Evolutionary conservation across 2,888 invertebrate genomes (phyloP).

Genomic region (Cephus rjabovi): DNA sequence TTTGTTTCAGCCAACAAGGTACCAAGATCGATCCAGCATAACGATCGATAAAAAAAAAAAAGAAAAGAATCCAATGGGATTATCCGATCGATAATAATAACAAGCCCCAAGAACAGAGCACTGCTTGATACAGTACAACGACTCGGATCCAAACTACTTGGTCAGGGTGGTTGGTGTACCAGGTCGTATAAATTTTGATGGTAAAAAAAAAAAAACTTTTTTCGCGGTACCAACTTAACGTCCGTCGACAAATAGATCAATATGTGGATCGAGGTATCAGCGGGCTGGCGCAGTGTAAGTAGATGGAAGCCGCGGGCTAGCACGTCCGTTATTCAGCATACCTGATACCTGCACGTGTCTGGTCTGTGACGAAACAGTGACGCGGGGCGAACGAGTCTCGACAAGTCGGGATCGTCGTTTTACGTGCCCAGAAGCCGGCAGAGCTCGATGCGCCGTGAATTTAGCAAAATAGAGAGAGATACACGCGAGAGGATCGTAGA

Average conservation of each 20-base stretch:
- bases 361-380: constrained; percentile 19
- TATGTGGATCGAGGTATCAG: constrained; percentile 6
- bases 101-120: not conserved
- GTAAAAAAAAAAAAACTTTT: not conserved
- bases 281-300: constrained; percentile 1
- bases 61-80: not conserved
- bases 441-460: not conserved
- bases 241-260: not conserved
- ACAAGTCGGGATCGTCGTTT: not conserved
- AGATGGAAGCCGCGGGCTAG: constrained; percentile 14
- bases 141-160: not conserved
- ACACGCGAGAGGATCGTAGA: too few relatives aligned
- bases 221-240: not conserved
- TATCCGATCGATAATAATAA: not conserved
- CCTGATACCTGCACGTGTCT: constrained; percentile 23
- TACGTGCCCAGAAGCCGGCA: not conserved
- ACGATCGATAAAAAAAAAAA: not conserved
- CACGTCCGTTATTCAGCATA: constrained; percentile 22
- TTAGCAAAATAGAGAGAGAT: not conserved
- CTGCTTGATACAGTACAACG: not conserved
- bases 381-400: not conserved
- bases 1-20: not conserved
- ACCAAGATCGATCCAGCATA: not conserved
- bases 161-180: not conserved
- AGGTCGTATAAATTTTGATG: not conserved